Evolutionary conservation across 2,888 invertebrate genomes (phyloP).

Genomic region (Amiota mariae): DNA sequence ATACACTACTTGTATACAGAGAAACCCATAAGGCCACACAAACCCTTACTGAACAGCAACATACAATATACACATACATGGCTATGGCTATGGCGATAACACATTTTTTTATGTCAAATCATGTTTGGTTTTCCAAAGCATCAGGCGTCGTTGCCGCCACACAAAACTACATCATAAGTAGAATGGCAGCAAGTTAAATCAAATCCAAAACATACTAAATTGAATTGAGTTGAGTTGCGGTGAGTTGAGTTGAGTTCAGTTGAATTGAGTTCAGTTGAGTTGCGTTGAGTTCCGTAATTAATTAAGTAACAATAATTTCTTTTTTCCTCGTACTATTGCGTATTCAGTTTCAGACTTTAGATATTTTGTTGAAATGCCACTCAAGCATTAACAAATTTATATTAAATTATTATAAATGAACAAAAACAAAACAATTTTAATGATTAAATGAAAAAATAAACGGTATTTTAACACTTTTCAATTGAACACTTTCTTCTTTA

Average conservation of each 20-base stretch:
- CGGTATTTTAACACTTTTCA: no score
- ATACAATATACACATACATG: no score
- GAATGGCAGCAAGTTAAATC: neutral
- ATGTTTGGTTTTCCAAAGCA: conserved; percentile 13
- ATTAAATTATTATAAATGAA: no score
- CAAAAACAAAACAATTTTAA: no score
- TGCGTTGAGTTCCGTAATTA: conserved; percentile 12
- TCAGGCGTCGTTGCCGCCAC: neutral
- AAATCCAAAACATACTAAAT: neutral
- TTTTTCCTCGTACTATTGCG: no score
- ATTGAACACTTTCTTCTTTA: no score
- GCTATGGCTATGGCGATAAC: conserved; percentile 43
- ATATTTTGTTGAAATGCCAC: no score
- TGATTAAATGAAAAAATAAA: no score
- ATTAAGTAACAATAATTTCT: neutral
- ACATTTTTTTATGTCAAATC: conserved; percentile 23
- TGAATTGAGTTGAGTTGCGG: conserved; percentile 11
- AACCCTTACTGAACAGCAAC: no score
- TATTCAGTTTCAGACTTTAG: no score
- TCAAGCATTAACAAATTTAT: no score
- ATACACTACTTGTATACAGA: conserved; percentile 42
- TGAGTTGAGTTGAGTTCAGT: neutral
- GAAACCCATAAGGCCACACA: conserved; percentile 54
- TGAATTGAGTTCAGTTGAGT: conserved; percentile 10
- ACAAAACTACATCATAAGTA: neutral